Conservation (phyloP, 2,797 vertebrate genomes). For the Xenops minutus region DNA sequence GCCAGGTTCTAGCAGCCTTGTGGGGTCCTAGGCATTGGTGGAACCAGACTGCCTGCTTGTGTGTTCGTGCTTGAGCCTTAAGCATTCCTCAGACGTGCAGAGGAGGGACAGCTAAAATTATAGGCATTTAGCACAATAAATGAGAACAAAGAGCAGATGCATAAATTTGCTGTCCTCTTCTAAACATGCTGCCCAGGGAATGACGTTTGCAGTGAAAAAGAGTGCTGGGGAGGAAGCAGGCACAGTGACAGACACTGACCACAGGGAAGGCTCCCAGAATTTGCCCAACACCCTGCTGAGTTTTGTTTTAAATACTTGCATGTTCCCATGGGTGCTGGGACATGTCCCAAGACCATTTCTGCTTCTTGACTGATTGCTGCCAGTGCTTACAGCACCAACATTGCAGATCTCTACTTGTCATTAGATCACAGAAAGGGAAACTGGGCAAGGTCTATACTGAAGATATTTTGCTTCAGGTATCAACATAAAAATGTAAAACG, state of each 20-base stretch:
- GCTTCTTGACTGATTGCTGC: not conserved
- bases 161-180: not conserved
- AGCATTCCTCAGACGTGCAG: not conserved
- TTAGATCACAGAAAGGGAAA: not conserved
- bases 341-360: fast-evolving
- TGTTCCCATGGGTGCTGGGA: fast-evolving
- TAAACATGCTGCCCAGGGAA: not conserved
- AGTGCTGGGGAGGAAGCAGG: not conserved
- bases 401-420: not conserved
- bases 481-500: not conserved
- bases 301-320: not conserved
- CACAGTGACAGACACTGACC: not conserved
- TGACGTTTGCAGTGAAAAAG: not conserved
- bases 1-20: not conserved
- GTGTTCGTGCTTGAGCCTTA: not conserved
- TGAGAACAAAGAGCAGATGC: not conserved
- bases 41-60: not conserved
- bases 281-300: not conserved
- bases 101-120: not conserved
- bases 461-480: not conserved
- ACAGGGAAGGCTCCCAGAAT: not conserved
- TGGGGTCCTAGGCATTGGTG: not conserved
- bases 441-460: not conserved
- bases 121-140: not conserved
- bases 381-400: not conserved